A percentile compares a stretch with the other conserved stretches of the same genome.
phyloP scores from a whole-genome alignment of 2,113 vertebrate species.

The Quiscalus mexicanus region DNA sequence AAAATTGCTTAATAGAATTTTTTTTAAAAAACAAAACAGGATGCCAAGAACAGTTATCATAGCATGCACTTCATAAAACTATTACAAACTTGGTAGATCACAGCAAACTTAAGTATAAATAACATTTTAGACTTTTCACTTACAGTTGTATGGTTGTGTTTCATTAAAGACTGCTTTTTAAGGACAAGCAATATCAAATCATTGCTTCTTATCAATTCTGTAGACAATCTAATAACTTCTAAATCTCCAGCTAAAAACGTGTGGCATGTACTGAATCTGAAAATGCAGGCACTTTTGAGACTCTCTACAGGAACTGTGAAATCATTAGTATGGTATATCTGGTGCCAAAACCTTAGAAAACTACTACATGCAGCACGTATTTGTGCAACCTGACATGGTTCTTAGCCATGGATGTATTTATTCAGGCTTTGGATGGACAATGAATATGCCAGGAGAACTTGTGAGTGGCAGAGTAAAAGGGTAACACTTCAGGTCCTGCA shows the following conservation, averaged over 20 bases:
- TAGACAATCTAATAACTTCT: not conserved
- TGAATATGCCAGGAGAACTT: fast-evolving
- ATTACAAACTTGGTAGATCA: not conserved
- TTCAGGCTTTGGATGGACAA: not conserved
- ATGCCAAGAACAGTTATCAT: not conserved
- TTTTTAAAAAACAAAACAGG: not conserved
- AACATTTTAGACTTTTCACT: not conserved
- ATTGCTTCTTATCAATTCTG: not conserved
- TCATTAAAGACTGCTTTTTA: not conserved
- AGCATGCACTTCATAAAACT: not conserved
- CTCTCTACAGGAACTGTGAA: not conserved
- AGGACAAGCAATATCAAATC: not conserved
- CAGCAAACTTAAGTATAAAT: not conserved
- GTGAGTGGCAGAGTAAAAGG: not conserved
- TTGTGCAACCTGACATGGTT: not conserved
- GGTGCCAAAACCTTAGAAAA: not conserved
- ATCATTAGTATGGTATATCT: not conserved
- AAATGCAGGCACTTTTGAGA: not conserved
- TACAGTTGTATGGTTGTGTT: not conserved
- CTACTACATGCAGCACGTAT: not conserved
- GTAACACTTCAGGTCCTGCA: not conserved
- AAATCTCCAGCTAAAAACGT: not conserved
- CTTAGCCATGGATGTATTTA: not conserved
- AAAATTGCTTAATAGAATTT: not conserved
- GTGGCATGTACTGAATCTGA: not conserved